Evolutionary conservation across 2,113 vertebrate species (phyloP), one percentile per base, ranked within the genome.

Genomic region (Hippocampus comes): DNA sequence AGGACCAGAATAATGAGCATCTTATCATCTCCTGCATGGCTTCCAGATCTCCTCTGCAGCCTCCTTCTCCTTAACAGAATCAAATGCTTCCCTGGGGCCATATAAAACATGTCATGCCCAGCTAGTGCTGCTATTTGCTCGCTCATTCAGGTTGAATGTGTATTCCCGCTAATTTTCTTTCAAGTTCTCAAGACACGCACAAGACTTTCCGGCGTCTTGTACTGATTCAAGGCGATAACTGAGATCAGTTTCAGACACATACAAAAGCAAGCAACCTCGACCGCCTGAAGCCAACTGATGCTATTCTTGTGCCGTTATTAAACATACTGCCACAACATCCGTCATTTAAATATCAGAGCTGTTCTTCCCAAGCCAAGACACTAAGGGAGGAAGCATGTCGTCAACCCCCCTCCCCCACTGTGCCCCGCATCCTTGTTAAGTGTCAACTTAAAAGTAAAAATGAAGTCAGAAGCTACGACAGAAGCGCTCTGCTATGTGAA

Each of bases 171-270:
- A n/a, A 9, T 63, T 63, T 10, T 25, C 43, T 25, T 25, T 9
- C 9, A 8, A 42, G 6, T 6, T 18, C 46, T 56, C 64, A 64
- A 17, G 17, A 56, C 48, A 60, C 71, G 41, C 15, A 56, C 18
- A 38, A 18, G 34, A 78, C 38, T 76, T 73, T 87, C 79, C 66
- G 56, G 77, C 83, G 79, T 68, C 84, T 77, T 85, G 85, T 68
- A 82, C 75, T 83, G 80, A 88, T 85, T 86, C 74, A 87, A 71
- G 74, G 61, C 56, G 18, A 78, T 41, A 11, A 1, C 38, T 76
- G 73, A 80, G 83, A 80, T 89, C 72, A 21, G 64, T 90, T 86
- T 83, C 89, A 82, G 70, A 78, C 66, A 15, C 73, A 71, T 78
- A 82, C 48, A 30, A 53, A 48, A 6, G 34, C 74, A 72, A 53